A percentile compares a stretch with the other conserved stretches of the same genome.
These are phyloP conservation scores for Aurelia coerulea DNA, from an alignment of 30 jellyfish, hydroid and myxozoan species.

Conservation along the genomic window DNA sequence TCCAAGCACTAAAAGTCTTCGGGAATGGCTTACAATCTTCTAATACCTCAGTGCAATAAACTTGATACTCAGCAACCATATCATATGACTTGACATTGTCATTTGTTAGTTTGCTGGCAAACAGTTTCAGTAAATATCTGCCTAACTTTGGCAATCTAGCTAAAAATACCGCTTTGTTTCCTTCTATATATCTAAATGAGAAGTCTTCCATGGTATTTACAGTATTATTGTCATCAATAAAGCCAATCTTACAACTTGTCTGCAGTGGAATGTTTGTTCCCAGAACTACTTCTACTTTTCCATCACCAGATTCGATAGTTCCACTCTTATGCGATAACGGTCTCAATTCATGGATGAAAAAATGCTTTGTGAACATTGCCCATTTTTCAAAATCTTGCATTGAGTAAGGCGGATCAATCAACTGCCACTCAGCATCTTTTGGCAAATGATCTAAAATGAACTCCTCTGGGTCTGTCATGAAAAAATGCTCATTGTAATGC, in stretches of 20 bases:
- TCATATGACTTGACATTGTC: slow-evolving; percentile 43
- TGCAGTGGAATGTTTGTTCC: slow-evolving; percentile 18
- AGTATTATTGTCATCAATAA: not conserved
- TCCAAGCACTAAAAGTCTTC: slow-evolving; percentile 61
- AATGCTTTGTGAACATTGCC: slow-evolving; percentile 68
- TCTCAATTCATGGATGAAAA: slow-evolving; percentile 50
- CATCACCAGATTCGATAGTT: slow-evolving; percentile 27
- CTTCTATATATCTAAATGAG: slow-evolving; percentile 48
- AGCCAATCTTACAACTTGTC: slow-evolving; percentile 11
- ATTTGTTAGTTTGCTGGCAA: slow-evolving; percentile 34
- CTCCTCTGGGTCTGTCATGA: slow-evolving; percentile 84
- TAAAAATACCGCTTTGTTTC: slow-evolving; percentile 23
- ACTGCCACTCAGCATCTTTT: slow-evolving; percentile 74
- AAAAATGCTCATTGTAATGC: slow-evolving; percentile 83
- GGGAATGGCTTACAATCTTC: slow-evolving; percentile 52
- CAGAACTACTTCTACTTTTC: slow-evolving; percentile 36
- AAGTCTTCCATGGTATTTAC: slow-evolving; percentile 22
- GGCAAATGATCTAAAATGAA: slow-evolving; percentile 84
- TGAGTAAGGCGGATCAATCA: slow-evolving; percentile 26
- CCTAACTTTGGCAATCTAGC: slow-evolving; percentile 71
- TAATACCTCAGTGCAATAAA: slow-evolving; percentile 13
- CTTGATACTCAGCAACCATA: slow-evolving; percentile 28
- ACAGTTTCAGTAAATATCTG: slow-evolving; percentile 47
- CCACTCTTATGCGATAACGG: slow-evolving; percentile 63
- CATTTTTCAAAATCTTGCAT: slow-evolving; percentile 57